A percentile compares a stretch with the other conserved stretches of the same genome.
Conservation (phyloP, 2,888 invertebrate species). For the Drosophila algonquin region DNA sequence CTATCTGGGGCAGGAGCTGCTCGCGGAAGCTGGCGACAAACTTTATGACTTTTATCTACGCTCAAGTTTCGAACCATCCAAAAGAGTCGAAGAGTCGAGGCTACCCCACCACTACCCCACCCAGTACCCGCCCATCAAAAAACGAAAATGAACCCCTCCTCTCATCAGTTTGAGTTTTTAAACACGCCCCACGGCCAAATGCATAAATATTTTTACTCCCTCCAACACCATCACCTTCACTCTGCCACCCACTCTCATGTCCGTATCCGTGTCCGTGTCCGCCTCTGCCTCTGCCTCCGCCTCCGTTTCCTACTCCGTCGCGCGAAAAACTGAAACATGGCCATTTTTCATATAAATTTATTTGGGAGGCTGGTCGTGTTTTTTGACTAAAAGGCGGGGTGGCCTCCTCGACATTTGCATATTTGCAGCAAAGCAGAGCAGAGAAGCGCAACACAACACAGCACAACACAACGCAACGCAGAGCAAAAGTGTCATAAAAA, state of each 20-base stretch:
- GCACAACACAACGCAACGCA: slow-evolving; percentile 26
- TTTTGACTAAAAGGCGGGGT: slow-evolving; percentile 21
- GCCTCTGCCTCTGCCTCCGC: background rate
- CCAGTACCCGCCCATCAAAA: background rate
- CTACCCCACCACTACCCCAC: background rate
- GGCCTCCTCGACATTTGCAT: slow-evolving; percentile 59
- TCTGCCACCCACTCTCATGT: background rate
- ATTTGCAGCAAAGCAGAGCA: slow-evolving; percentile 64
- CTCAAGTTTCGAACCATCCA: slow-evolving; percentile 56
- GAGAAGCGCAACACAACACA: slow-evolving; percentile 7
- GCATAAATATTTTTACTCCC: slow-evolving; percentile 66
- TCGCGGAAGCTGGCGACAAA: slow-evolving; percentile 40
- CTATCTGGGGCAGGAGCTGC: background rate
- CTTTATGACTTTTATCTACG: slow-evolving; percentile 73
- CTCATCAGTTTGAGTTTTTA: slow-evolving; percentile 60
- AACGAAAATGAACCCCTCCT: background rate
- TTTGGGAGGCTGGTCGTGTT: slow-evolving; percentile 53
- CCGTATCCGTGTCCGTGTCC: slow-evolving; percentile 5
- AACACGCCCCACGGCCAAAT: slow-evolving; percentile 70
- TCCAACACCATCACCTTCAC: no score
- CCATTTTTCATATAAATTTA: slow-evolving; percentile 72
- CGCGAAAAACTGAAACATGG: slow-evolving; percentile 51
- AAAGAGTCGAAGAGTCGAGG: slow-evolving; percentile 22
- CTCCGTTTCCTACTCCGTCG: slow-evolving; percentile 5
- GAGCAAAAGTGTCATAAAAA: slow-evolving; percentile 65